A percentile compares a stretch with the other conserved stretches of the same genome.
Conservation (phyloP, 2,113 vertebrate species). For the Phaethon lepturus region DNA sequence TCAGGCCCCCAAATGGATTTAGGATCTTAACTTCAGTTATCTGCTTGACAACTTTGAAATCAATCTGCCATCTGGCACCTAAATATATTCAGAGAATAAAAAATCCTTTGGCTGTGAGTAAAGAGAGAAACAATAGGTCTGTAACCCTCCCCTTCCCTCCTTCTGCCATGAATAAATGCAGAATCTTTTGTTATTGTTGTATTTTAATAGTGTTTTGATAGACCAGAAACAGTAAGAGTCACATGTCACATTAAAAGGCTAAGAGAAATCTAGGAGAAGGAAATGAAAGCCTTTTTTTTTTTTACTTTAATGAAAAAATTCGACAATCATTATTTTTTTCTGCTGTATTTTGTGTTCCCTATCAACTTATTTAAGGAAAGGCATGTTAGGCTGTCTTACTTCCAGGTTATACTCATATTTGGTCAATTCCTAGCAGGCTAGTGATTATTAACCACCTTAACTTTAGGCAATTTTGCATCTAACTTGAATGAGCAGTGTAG, state of each 20-base stretch:
- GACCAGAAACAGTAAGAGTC: neutral
- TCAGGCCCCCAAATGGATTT: neutral
- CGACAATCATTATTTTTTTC: neutral
- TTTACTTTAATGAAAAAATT: neutral
- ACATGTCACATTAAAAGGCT: neutral
- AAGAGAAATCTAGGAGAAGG: neutral
- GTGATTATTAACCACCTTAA: neutral
- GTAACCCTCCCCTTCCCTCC: neutral
- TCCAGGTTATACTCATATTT: neutral
- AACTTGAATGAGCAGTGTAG: neutral
- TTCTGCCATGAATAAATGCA: neutral
- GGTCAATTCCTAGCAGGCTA: neutral
- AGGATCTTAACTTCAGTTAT: constrained; percentile 25
- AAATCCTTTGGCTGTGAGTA: neutral
- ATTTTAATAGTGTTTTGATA: neutral
- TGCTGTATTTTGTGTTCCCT: fast-evolving
- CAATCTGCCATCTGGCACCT: constrained; percentile 21
- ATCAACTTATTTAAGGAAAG: neutral
- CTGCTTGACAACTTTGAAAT: constrained; percentile 24
- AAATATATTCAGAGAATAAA: constrained; percentile 18
- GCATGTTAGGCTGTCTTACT: neutral
- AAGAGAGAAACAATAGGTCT: neutral
- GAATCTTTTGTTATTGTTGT: neutral
- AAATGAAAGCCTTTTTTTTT: neutral
- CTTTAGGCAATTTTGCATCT: neutral